Evolutionary conservation across 2,888 invertebrate species (phyloP), one percentile per base, ranked within the genome.

Genomic region (Tetragonisca angustula): DNA sequence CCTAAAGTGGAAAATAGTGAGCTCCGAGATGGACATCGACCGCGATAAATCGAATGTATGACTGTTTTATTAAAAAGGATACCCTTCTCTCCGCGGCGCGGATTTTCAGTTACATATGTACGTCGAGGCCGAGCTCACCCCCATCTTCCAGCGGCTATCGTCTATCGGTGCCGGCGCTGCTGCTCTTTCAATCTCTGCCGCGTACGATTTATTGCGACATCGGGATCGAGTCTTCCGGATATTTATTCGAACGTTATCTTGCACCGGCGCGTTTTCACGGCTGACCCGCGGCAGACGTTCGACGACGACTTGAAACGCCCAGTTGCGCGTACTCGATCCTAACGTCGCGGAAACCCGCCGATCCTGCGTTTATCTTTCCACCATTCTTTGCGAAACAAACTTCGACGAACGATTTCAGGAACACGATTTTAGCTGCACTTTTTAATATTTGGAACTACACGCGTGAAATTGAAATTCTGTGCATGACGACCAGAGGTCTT

Each of bases 1-100:
- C 13, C 43, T 52, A 70, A 80, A 85, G 76, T 76, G 87, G 78
- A 79, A 87, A 89, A 85, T 81, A 84, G 73, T 76, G 83, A 76
- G 76, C 79, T 72, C 64, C 50, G 68, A 67, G 73, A 83, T 77
- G 77, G 73, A 84, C 81, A 75, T 59, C 56, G 72, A 76, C 79
- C 69, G n/a, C 67, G 70, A 83, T 81, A 82, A 88, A 86, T 88
- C 81, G 79, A 73, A 79, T 36, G 68, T 61, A 72, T 72, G 80
- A 71, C 67, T 67, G 81, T 81, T 76, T 85, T 72, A 68, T 75
- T 76, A 75, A 77, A 81, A 77, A 56, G 76, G 64, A 83, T 59
- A 75, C 70, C 65, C 72, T 61, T 52, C 70, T 65, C 72, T 54
- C 36, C 54, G 49, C 27, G 68, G 50, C 36, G 24, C 65, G 76